Evolutionary conservation across 1,140 invertebrate genomes (phyloP), one percentile per base, ranked within the genome.

Genomic region (Nilaparvata lugens): DNA sequence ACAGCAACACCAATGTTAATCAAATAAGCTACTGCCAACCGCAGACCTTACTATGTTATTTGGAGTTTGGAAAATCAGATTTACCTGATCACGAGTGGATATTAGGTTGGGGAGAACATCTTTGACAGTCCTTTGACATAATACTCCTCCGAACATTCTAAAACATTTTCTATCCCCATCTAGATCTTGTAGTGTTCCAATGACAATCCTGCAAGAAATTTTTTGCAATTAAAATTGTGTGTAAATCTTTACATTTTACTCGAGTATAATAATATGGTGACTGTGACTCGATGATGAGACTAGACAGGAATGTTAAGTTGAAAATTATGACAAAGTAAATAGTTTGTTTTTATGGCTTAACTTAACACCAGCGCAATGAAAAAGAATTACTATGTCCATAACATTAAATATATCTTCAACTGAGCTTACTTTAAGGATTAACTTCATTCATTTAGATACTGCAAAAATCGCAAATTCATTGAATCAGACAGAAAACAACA

Each of bases 71-170:
- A 51, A 13, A 31, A 25, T 43, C 23, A 43, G 45, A 54, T 31
- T 62, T 66, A 88, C 86, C 78, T 91, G 86, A 67, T 94, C 87
- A 73, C 83, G 85, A 73, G 95, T 97, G 58, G 81, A 80, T 48
- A 82, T 74, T 56, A 98, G 76, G 57, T 87, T 85, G 23, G 95
- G 95, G 65, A 96, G 73, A 18, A 97, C 89, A 65, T 95, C 92
- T 70, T 87, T 87, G 0, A 97, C 95, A 21, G 89, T 95, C 66
- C 89, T 79, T 77, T 97, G 93, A 65, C 95, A 93, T 43, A 98
- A 77, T 52, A 97, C 87, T 14, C 94, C 94, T 35, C 95, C 95
- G 64, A 97, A 85, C 80, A 97, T 85, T 69, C 93, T 82, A 71
- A 89, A 98, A 74, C 95, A 98, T 74, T 93, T 95, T 67, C 93